Evolutionary conservation across 2,797 vertebrate genomes (phyloP).

Genomic region (Amblyraja radiata): DNA sequence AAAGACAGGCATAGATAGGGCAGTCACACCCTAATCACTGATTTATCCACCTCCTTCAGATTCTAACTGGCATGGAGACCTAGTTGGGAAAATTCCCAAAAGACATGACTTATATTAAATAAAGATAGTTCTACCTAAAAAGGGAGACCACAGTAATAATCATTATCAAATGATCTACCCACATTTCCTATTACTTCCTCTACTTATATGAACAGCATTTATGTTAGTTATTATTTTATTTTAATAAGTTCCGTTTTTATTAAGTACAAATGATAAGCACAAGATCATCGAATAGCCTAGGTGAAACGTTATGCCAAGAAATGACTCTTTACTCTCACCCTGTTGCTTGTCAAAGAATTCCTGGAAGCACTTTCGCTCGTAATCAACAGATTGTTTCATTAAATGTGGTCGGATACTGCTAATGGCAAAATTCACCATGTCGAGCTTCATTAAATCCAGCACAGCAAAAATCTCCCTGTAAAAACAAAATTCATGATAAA

Average conservation of each 20-base stretch:
- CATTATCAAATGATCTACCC: neutral
- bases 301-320: neutral
- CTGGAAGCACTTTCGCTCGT: conserved; percentile 92
- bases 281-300: neutral
- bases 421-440: conserved; percentile 94
- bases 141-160: neutral
- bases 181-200: neutral
- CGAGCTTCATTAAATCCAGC: conserved; percentile 92
- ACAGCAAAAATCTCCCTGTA: conserved; percentile 83
- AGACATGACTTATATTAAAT: neutral
- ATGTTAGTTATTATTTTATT: neutral
- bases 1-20: neutral
- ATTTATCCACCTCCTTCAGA: neutral
- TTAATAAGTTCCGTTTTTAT: too few relatives aligned
- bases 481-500: conserved; percentile 36
- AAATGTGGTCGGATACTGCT: conserved; percentile 86
- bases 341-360: conserved; percentile 87
- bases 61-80: neutral
- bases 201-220: neutral
- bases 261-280: neutral
- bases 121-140: neutral
- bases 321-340: conserved; percentile 60
- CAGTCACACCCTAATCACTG: neutral
- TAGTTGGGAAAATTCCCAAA: neutral
- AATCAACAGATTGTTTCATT: conserved; percentile 92